Conservation (phyloP, 1,140 invertebrate genomes). For the Pogonomyrmex barbatus region DNA sequence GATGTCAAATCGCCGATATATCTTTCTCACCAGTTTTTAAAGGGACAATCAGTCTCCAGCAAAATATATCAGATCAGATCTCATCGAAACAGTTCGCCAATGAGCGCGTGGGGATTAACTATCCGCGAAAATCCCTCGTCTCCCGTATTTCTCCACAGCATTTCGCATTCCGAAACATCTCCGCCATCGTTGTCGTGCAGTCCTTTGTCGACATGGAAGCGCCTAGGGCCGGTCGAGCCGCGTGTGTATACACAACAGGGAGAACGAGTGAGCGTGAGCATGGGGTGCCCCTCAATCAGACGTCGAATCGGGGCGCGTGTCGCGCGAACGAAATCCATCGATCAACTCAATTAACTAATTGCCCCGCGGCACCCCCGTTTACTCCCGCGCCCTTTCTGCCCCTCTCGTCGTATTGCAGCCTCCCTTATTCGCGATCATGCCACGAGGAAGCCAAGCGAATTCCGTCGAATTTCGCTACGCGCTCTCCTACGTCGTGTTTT, state of each 20-base stretch:
- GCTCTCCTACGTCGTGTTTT: constrained; percentile 8
- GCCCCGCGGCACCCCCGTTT: constrained; percentile 71
- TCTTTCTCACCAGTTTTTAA: not conserved
- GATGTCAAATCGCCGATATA: not conserved
- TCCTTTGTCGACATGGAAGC: constrained; percentile 76
- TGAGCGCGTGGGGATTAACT: constrained; percentile 16
- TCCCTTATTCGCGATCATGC: constrained; percentile 43
- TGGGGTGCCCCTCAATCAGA: constrained; percentile 83
- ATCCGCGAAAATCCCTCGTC: constrained; percentile 19
- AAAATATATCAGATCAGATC: not conserved
- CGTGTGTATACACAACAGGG: constrained; percentile 72
- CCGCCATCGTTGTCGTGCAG: constrained; percentile 52
- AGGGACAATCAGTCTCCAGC: not conserved
- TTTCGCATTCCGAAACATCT: constrained; percentile 49
- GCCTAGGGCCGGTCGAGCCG: constrained; percentile 74
- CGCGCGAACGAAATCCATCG: constrained; percentile 84
- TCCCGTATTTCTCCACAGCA: not conserved
- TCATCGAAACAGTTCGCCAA: not conserved
- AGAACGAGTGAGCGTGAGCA: constrained; percentile 4
- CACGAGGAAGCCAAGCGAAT: constrained; percentile 41
- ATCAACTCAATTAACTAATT: constrained; percentile 85
- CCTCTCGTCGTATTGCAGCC: constrained; percentile 61
- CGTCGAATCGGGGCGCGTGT: constrained; percentile 81
- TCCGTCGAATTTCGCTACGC: constrained; percentile 28
- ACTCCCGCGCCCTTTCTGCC: constrained; percentile 53